Conservation (phyloP, 2,888 invertebrate genomes). For the Agrotis exclamationis region DNA sequence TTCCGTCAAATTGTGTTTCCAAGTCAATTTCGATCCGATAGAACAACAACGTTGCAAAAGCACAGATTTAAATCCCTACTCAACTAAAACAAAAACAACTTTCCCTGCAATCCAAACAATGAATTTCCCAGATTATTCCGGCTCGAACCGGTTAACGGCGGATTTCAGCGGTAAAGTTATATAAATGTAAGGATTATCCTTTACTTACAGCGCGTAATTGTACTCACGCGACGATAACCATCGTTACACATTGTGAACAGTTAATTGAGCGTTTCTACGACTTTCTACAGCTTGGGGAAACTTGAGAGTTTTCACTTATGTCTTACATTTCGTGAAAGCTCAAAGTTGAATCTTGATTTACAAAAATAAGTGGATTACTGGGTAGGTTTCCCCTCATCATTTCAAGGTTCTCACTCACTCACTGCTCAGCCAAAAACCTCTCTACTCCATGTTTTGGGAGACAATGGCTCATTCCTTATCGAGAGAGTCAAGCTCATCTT, state of each 20-base stretch:
- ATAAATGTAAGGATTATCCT: slow-evolving; percentile 61
- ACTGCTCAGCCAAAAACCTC: too few relatives aligned
- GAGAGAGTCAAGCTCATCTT: too few relatives aligned
- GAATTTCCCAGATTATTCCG: slow-evolving; percentile 44
- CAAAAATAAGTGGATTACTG: too few relatives aligned
- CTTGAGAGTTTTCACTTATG: slow-evolving; percentile 40
- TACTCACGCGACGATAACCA: slow-evolving; percentile 38
- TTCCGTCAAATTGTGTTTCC: slow-evolving; percentile 75
- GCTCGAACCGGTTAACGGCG: slow-evolving; percentile 43
- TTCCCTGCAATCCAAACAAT: slow-evolving; percentile 25
- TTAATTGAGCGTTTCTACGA: slow-evolving; percentile 43
- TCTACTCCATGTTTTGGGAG: too few relatives aligned
- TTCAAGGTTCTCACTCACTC: too few relatives aligned
- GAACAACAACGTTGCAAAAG: too few relatives aligned
- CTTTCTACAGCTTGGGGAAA: slow-evolving; percentile 24
- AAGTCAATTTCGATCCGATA: slow-evolving; percentile 82
- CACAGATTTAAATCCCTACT: slow-evolving; percentile 4
- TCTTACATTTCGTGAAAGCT: not conserved
- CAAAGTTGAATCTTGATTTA: slow-evolving; percentile 6
- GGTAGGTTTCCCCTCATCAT: too few relatives aligned
- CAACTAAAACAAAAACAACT: slow-evolving; percentile 33
- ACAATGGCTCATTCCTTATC: too few relatives aligned
- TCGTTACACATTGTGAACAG: slow-evolving; percentile 52
- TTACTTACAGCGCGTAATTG: slow-evolving; percentile 56
- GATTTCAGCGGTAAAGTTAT: slow-evolving; percentile 50